phyloP scores from a whole-genome alignment of 2,797 vertebrate genomes.

The Labeo calbasu region DNA sequence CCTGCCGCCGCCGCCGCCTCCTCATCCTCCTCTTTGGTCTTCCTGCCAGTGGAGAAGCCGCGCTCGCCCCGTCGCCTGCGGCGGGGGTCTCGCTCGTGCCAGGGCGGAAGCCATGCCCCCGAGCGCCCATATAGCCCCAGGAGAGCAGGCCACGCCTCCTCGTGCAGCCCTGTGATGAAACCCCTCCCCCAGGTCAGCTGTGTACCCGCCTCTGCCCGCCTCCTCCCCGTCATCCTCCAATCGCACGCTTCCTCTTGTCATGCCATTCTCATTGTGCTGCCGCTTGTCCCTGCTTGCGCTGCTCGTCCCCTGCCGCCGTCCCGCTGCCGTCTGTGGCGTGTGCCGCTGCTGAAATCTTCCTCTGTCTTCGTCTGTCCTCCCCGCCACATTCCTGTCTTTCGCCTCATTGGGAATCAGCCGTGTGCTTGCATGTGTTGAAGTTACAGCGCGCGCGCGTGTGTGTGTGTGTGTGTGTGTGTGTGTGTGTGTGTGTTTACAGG shows the following conservation, averaged over 20 bases:
- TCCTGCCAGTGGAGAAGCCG: conserved; percentile 83
- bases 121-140: conserved; percentile 87
- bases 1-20: conserved; percentile 49
- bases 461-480: background rate
- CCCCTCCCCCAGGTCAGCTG: conserved; percentile 88
- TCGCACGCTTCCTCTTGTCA: conserved; percentile 52
- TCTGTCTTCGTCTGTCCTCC: conserved; percentile 30
- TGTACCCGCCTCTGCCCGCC: conserved; percentile 76
- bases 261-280: conserved; percentile 35
- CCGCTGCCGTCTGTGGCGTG: conserved; percentile 19
- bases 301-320: background rate
- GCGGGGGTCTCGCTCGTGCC: conserved; percentile 83
- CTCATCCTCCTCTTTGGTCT: conserved; percentile 63
- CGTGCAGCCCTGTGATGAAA: conserved; percentile 71
- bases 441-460: background rate
- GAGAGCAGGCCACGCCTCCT: conserved; percentile 80
- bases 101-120: conserved; percentile 71
- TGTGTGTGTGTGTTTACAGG: conserved; percentile 4
- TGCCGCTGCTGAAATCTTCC: conserved; percentile 20
- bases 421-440: background rate
- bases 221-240: conserved; percentile 58
- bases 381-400: conserved; percentile 6
- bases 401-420: background rate
- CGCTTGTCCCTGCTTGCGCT: conserved; percentile 17
- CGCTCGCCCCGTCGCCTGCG: conserved; percentile 89